Evolutionary conservation across 2,113 vertebrate species (phyloP).

Genomic region (Macquaria ambigua): DNA sequence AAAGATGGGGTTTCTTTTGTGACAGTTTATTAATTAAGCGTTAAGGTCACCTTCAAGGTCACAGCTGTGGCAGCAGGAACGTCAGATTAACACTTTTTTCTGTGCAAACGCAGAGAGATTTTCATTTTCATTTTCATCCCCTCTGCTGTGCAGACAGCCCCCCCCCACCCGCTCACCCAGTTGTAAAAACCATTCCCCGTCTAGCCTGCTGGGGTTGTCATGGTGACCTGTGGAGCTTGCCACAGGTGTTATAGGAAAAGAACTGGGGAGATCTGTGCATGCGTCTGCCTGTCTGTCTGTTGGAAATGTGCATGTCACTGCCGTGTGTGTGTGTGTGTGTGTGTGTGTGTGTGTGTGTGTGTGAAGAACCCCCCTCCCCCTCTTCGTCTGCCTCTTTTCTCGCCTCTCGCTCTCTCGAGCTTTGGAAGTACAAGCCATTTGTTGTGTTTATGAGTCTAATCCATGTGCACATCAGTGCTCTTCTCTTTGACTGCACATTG

Average conservation of each 20-base stretch:
- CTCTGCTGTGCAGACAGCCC: background rate
- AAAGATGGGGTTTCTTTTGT: background rate
- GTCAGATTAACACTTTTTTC: background rate
- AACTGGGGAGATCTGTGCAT: conserved; percentile 11
- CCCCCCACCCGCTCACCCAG: background rate
- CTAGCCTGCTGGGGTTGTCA: conserved; percentile 72
- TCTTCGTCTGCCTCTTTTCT: conserved; percentile 17
- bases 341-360: background rate
- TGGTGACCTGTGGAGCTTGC: conserved; percentile 70
- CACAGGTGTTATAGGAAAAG: conserved; percentile 75
- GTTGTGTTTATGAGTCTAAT: conserved; percentile 27
- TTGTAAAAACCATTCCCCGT: conserved; percentile 76
- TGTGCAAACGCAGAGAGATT: background rate
- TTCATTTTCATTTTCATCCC: background rate
- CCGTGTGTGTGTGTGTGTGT: conserved; percentile 13
- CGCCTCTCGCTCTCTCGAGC: conserved; percentile 19
- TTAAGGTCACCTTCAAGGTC: background rate
- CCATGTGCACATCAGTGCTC: conserved; percentile 6
- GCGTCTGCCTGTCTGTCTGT: background rate
- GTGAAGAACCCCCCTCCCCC: conserved; percentile 9
- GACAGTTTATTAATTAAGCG: background rate
- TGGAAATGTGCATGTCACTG: conserved; percentile 13
- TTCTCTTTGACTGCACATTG: background rate
- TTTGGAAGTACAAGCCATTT: conserved; percentile 47
- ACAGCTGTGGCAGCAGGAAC: too few relatives aligned